Evolutionary conservation across 2,113 vertebrate genomes (phyloP).

Genomic region (Austrofundulus limnaeus): DNA sequence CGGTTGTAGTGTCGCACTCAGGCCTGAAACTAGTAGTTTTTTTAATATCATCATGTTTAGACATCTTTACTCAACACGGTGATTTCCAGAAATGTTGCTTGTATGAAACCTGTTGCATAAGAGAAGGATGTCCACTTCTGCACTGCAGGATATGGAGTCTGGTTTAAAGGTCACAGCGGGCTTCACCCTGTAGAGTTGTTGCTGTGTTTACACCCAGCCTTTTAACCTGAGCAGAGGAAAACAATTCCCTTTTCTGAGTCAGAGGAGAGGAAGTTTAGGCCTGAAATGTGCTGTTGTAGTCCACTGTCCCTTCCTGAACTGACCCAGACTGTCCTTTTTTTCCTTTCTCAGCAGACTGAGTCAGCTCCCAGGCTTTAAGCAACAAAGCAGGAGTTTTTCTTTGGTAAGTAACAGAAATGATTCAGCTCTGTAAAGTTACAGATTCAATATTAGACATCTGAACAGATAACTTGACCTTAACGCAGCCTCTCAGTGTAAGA

Average conservation of each 20-base stretch:
- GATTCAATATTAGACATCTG: neutral
- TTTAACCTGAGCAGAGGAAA: neutral
- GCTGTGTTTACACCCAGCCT: slow-evolving; percentile 14
- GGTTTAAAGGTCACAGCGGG: slow-evolving; percentile 33
- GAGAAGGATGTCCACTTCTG: slow-evolving; percentile 35
- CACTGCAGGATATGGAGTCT: slow-evolving; percentile 26
- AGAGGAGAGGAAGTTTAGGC: slow-evolving; percentile 24
- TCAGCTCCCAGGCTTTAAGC: neutral
- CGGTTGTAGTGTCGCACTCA: too few species aligned
- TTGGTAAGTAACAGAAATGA: neutral
- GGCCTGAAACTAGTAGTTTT: neutral
- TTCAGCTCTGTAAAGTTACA: neutral
- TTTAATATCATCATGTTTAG: neutral
- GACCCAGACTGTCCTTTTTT: neutral
- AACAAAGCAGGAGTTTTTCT: neutral
- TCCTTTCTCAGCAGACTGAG: slow-evolving; percentile 1
- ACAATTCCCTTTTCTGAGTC: slow-evolving; percentile 5
- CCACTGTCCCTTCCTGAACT: slow-evolving; percentile 28
- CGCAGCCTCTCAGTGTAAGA: slow-evolving; percentile 1
- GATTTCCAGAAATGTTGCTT: slow-evolving; percentile 5
- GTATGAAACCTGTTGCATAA: slow-evolving; percentile 19
- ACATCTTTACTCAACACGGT: neutral
- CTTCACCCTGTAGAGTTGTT: slow-evolving; percentile 1
- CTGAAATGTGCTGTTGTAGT: slow-evolving; percentile 17
- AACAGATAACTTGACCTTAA: neutral